These are phyloP conservation scores for Microctonus brassicae DNA, from an alignment of 2,888 invertebrate species.

Conservation along the genomic window DNA sequence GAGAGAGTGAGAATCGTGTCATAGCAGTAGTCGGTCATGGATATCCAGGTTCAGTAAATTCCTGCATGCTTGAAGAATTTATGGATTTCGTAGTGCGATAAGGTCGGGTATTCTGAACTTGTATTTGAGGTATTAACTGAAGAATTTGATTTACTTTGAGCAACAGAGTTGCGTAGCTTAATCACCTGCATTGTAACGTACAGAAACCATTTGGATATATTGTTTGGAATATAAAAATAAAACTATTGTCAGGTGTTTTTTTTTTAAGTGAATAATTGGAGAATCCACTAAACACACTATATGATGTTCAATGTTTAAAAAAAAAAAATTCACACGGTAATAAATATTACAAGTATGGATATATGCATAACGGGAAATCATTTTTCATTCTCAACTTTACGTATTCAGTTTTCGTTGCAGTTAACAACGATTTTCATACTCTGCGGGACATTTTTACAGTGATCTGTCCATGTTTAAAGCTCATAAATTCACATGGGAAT, in stretches of 20 bases:
- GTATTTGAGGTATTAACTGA: constrained; percentile 15
- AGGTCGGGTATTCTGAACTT: background rate
- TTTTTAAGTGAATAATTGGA: too few relatives aligned
- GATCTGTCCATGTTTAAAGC: background rate
- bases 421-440: constrained; percentile 23
- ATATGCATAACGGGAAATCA: constrained; percentile 26
- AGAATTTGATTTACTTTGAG: constrained; percentile 13
- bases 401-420: constrained; percentile 40
- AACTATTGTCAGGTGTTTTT: too few relatives aligned
- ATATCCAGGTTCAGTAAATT: constrained; percentile 22
- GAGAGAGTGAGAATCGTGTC: background rate
- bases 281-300: too few relatives aligned
- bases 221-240: too few relatives aligned
- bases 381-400: constrained; percentile 44
- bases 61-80: constrained; percentile 38
- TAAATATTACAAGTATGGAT: background rate
- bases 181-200: background rate
- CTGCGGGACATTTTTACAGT: constrained; percentile 24
- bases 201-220: too few relatives aligned
- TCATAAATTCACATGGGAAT: constrained; percentile 24
- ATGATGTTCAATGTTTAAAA: too few relatives aligned
- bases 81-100: constrained; percentile 6
- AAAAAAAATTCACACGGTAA: too few relatives aligned
- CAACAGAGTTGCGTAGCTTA: background rate
- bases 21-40: constrained; percentile 11